These are phyloP conservation scores for Mormyrus hasselquistii DNA, from an alignment of 2,797 vertebrate species.

Conservation along the genomic window DNA sequence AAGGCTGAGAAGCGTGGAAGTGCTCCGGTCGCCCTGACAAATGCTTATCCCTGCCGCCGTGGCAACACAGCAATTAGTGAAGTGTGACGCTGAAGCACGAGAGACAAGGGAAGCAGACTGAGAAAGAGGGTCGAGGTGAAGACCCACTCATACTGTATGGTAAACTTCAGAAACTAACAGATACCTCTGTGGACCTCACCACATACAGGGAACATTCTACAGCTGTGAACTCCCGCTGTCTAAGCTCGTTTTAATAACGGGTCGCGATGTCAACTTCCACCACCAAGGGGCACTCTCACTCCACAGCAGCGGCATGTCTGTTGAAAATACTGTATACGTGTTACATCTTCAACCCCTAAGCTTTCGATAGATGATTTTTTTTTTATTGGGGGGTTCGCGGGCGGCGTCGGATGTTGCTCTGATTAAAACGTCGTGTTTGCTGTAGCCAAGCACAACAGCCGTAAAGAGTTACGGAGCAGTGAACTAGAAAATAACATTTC, in stretches of 20 bases:
- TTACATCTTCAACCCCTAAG: background rate
- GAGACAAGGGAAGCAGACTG: slow-evolving; percentile 17
- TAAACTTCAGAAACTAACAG: background rate
- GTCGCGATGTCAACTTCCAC: slow-evolving; percentile 6
- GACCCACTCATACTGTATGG: background rate
- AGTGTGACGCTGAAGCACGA: slow-evolving; percentile 31
- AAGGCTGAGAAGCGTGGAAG: slow-evolving; percentile 29
- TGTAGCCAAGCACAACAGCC: slow-evolving; percentile 55
- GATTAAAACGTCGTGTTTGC: slow-evolving; percentile 63
- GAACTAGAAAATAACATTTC: slow-evolving; percentile 79
- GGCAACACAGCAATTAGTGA: slow-evolving; percentile 41
- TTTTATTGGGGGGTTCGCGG: background rate
- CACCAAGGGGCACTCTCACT: slow-evolving; percentile 32
- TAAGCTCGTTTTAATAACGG: background rate
- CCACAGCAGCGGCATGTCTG: background rate
- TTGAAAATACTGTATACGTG: background rate
- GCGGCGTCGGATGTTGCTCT: slow-evolving; percentile 23
- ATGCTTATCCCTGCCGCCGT: slow-evolving; percentile 24
- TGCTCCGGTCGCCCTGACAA: slow-evolving; percentile 9
- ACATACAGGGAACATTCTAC: background rate
- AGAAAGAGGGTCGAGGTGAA: background rate
- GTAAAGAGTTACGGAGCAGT: slow-evolving; percentile 63
- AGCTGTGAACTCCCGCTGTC: background rate
- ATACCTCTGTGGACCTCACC: background rate
- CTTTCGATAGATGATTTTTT: background rate